Conservation (phyloP, 2,888 invertebrate species). For the Criorhina ranunculi region DNA sequence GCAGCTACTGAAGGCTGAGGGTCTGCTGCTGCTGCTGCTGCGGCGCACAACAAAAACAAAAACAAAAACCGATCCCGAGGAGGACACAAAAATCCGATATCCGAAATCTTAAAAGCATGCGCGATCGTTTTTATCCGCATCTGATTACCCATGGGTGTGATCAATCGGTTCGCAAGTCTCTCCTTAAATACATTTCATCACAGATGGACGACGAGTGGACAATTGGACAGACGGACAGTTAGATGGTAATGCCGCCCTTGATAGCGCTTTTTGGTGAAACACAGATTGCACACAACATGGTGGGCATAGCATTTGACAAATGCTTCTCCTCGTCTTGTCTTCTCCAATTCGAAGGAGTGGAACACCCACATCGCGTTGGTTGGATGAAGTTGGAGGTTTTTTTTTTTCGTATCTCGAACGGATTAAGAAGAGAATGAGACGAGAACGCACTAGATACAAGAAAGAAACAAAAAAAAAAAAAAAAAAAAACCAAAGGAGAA, state of each 20-base stretch:
- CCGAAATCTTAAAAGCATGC: constrained; percentile 77
- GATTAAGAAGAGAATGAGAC: constrained; percentile 57
- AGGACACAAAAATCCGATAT: constrained; percentile 65
- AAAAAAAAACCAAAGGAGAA: constrained; percentile 1
- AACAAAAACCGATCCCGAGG: constrained; percentile 7
- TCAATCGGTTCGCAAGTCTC: constrained; percentile 67
- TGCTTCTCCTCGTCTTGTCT: constrained; percentile 62
- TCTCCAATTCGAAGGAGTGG: constrained; percentile 51
- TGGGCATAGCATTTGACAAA: constrained; percentile 74
- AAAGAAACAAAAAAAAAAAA: too few species aligned
- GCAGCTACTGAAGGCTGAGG: constrained; percentile 74
- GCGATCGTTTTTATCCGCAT: constrained; percentile 76
- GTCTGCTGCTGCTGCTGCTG: constrained; percentile 1
- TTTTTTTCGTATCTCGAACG: constrained; percentile 51
- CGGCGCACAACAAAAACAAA: neutral
- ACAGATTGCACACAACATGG: constrained; percentile 74
- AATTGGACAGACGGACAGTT: constrained; percentile 19
- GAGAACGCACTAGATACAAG: constrained; percentile 59
- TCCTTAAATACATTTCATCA: constrained; percentile 67
- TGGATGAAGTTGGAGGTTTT: constrained; percentile 34
- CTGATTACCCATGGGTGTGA: constrained; percentile 77
- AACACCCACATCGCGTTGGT: constrained; percentile 74
- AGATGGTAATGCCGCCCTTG: constrained; percentile 66
- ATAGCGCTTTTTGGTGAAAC: constrained; percentile 55
- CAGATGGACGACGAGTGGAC: constrained; percentile 57